Evolutionary conservation across 2,113 vertebrate genomes (phyloP), one percentile per base, ranked within the genome.

Genomic region (Sinosuthora webbiana): DNA sequence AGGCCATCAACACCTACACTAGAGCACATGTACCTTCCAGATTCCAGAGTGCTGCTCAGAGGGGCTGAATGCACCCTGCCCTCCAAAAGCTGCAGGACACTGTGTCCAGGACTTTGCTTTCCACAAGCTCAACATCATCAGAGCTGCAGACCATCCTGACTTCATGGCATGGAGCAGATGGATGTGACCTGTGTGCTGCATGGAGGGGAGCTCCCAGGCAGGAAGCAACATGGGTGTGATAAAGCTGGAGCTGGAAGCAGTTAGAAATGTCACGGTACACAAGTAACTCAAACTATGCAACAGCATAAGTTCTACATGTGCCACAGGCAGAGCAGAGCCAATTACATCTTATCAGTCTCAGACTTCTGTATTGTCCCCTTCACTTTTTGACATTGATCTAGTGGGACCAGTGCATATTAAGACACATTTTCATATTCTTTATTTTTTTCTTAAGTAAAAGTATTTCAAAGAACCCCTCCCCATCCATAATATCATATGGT

Each of bases 401-500:
- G 88, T 87, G 60, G 67, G 93, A 92, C 50, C 47, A 70, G 65
- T 69, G 30, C 37, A 42, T 71, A 81, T 87, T 87, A 90, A 97
- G 74, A 81, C 52, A 94, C 15, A 70, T 39, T 95, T 96, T 90
- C 47, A 55, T 57, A 90, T 18, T 44, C 7, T 42, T 77, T 20
- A 4, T 42, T 33, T 35, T 53, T 30, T 21, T 74, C 41, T 56
- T 12, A 21, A 76, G 65, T 45, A 94, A 88, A 87, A 93, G 44
- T 90, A 92, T 96, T 97, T 95, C 92, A 94, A 96, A 96, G 93
- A 79, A 35, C 21, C 10, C 33, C 80, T 95, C 95, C 67, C 74
- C 89, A 90, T 95, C 89, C 73, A 13, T 90, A 89, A 78, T 50
- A 87, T 76, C 95, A 97, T 96, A 96, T 95, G 97, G 93, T 97